phyloP scores from a whole-genome alignment of 2,113 vertebrate genomes.

The Actinemys pallida region DNA sequence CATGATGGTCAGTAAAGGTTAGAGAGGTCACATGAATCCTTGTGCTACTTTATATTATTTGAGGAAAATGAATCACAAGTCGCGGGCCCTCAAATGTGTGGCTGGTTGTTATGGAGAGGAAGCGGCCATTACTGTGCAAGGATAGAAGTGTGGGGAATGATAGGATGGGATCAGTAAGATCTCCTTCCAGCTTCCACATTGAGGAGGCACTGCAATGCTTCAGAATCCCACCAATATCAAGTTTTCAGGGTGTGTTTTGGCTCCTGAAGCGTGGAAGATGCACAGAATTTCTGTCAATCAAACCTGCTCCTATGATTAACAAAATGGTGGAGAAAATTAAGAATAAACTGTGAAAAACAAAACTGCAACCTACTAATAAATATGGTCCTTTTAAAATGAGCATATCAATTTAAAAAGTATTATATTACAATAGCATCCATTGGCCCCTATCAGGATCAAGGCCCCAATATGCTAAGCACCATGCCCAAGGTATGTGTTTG shows the following conservation, averaged over 20 bases:
- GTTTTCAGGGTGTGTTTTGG: background rate
- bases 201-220: background rate
- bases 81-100: background rate
- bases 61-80: background rate
- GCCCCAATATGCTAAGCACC: constrained; percentile 10
- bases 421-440: constrained; percentile 27
- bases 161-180: constrained; percentile 30
- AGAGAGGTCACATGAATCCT: background rate
- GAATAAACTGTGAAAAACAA: constrained; percentile 1
- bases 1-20: background rate
- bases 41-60: background rate
- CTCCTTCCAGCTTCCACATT: background rate
- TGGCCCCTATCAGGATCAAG: background rate
- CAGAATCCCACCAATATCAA: background rate
- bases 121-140: background rate
- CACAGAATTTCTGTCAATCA: background rate
- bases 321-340: background rate
- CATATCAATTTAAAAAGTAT: constrained; percentile 6
- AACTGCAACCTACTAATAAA: background rate
- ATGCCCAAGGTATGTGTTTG: background rate
- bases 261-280: constrained; percentile 8
- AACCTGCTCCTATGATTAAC: constrained; percentile 40
- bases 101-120: background rate
- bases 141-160: background rate
- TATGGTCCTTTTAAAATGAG: constrained; percentile 18